phyloP scores from a whole-genome alignment of 2,888 invertebrate species.

The Phania funesta region DNA sequence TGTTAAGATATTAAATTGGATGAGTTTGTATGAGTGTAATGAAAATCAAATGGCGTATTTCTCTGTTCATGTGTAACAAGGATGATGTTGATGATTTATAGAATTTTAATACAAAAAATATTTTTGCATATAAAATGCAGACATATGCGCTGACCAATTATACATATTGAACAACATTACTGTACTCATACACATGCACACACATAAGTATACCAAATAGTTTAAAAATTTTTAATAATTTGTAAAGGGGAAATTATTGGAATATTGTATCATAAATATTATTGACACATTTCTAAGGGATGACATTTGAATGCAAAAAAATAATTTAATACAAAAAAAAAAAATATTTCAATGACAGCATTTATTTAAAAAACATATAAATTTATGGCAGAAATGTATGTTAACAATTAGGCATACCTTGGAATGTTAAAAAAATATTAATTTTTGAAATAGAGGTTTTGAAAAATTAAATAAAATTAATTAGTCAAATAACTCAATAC shows the following conservation, averaged over 20 bases:
- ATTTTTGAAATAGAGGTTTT: too few species aligned
- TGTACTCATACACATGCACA: background rate
- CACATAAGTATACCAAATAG: conserved; percentile 2
- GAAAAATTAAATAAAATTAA: too few species aligned
- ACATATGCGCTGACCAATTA: conserved; percentile 29
- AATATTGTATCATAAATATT: conserved; percentile 25
- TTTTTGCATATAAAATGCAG: conserved; percentile 33
- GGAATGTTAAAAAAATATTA: too few species aligned
- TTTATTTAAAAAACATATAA: too few species aligned
- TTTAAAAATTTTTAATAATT: conserved; percentile 48
- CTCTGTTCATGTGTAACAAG: conserved; percentile 18
- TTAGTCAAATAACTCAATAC: too few species aligned
- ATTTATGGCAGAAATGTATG: too few species aligned
- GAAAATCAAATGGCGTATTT: too few species aligned
- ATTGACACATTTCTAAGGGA: background rate
- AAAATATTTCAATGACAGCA: background rate
- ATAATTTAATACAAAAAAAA: too few species aligned
- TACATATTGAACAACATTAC: conserved; percentile 18
- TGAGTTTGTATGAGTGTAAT: conserved; percentile 32
- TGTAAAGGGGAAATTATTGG: conserved; percentile 2
- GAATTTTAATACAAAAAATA: conserved; percentile 8
- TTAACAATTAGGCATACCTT: too few species aligned
- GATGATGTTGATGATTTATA: conserved; percentile 29
- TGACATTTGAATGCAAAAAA: background rate
- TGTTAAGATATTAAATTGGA: conserved; percentile 44